These are phyloP conservation scores for Dynastes tityus DNA, from an alignment of 2,888 invertebrate species.

Conservation along the genomic window DNA sequence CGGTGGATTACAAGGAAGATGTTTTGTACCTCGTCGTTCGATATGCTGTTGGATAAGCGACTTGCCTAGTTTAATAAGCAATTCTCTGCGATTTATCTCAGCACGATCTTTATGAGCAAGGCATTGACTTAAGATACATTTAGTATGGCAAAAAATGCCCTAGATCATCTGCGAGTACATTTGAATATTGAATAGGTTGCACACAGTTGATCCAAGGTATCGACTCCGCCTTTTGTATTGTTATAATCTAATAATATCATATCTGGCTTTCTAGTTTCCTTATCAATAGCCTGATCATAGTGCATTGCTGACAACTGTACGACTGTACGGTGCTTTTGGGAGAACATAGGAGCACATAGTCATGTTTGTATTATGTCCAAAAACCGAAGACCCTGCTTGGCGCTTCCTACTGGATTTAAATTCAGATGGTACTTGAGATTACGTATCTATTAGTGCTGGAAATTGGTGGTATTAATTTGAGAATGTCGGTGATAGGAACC, in stretches of 20 bases:
- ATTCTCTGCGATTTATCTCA: too few relatives aligned
- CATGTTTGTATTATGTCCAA: neutral
- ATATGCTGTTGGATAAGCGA: neutral
- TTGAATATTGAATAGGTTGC: constrained; percentile 56
- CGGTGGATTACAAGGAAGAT: neutral
- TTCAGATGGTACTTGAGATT: too few relatives aligned
- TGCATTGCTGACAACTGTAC: too few relatives aligned
- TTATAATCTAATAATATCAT: constrained; percentile 36
- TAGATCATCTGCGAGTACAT: constrained; percentile 58
- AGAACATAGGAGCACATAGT: constrained; percentile 5
- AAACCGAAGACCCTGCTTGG: too few relatives aligned
- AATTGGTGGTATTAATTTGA: too few relatives aligned
- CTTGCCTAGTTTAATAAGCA: too few relatives aligned
- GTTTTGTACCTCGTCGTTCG: too few relatives aligned
- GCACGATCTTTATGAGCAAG: too few relatives aligned
- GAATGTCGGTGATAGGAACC: too few relatives aligned
- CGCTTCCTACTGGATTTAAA: too few relatives aligned
- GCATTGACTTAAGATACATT: constrained; percentile 50
- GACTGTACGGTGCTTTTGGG: neutral
- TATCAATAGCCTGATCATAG: neutral
- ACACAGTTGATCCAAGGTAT: constrained; percentile 39
- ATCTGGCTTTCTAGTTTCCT: neutral
- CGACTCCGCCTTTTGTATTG: too few relatives aligned
- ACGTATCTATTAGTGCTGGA: too few relatives aligned
- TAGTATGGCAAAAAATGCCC: constrained; percentile 52